Evolutionary conservation across 2,113 vertebrate genomes (phyloP), one percentile per base, ranked within the genome.

Genomic region (Argyrosomus japonicus): DNA sequence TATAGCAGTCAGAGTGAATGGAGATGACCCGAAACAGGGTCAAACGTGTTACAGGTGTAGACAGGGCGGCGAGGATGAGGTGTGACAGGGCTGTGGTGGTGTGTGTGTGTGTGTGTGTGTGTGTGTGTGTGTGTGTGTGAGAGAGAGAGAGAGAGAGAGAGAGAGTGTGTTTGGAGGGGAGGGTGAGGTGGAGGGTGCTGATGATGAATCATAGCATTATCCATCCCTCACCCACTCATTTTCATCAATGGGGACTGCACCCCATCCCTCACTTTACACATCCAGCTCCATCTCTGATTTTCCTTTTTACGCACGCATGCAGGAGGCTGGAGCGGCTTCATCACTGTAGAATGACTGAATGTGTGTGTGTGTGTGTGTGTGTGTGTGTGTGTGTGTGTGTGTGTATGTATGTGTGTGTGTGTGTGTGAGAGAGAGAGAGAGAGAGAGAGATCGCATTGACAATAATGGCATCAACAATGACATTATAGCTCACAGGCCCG

Each of bases 161-260:
- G 47, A 7, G n/a, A 14, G 36, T 36, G 36, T 40, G 36, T 40
- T 36, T 10, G 45, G 12, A 11, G 45, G 64, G 10, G 67, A n/a
- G 4, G 25, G 9, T 2, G 56, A 12, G 40, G 21, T 25, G 25
- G 63, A 54, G 70, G 43, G 17, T 14, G 70, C 32, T 69, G 45
- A 3, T 76, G 77, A 91, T 95, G 93, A 94, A 88, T 94, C 93
- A 94, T 90, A 86, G 89, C 88, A 68, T 75, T 74, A 68, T 80
- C 60, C 69, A 75, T 83, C 78, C 50, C 45, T 81, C 84, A 87
- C 73, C 84, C 69, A 83, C 82, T 81, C 77, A 54, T 81, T 89
- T 92, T 84, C 81, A 86, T 91, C 87, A 90, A 90, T 87, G 85
- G 88, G 80, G 75, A 58, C 85, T 84, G 79, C 89, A 70, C 77